phyloP scores from a whole-genome alignment of 2,113 vertebrate species.

The Prunella fulvescens region DNA sequence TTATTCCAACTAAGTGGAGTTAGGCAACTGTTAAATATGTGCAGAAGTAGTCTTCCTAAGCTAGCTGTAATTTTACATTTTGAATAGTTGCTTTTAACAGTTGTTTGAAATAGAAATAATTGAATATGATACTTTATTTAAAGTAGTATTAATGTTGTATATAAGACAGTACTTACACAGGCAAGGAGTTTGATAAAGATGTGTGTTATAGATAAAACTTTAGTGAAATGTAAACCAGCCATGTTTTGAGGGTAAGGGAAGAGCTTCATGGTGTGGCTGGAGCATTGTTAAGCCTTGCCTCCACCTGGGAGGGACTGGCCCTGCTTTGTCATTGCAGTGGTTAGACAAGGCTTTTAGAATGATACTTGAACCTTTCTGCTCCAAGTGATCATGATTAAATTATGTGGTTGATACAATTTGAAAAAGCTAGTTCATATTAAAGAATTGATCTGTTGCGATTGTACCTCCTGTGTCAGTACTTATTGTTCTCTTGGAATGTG shows the following conservation, averaged over 20 bases:
- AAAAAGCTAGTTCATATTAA: not conserved
- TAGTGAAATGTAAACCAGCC: not conserved
- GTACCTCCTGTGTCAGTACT: not conserved
- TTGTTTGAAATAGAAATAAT: not conserved
- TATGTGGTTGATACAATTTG: not conserved
- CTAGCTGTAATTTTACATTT: not conserved
- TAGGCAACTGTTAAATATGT: not conserved
- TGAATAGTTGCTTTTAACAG: not conserved
- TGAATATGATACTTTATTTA: not conserved
- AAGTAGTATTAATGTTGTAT: not conserved
- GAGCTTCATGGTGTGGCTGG: not conserved
- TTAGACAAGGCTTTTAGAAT: not conserved
- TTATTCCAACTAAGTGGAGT: not conserved
- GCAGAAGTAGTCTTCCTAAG: not conserved
- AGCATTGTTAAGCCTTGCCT: not conserved
- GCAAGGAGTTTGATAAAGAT: not conserved
- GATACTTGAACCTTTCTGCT: not conserved
- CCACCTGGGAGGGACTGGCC: not conserved
- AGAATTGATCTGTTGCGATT: not conserved
- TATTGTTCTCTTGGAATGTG: not conserved
- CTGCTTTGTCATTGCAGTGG: not conserved
- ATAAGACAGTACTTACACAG: not conserved
- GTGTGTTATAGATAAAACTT: not conserved
- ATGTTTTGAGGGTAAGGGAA: not conserved
- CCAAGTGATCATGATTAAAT: not conserved